Conservation (phyloP, 2,113 vertebrate species). For the Pantherophis guttatus region DNA sequence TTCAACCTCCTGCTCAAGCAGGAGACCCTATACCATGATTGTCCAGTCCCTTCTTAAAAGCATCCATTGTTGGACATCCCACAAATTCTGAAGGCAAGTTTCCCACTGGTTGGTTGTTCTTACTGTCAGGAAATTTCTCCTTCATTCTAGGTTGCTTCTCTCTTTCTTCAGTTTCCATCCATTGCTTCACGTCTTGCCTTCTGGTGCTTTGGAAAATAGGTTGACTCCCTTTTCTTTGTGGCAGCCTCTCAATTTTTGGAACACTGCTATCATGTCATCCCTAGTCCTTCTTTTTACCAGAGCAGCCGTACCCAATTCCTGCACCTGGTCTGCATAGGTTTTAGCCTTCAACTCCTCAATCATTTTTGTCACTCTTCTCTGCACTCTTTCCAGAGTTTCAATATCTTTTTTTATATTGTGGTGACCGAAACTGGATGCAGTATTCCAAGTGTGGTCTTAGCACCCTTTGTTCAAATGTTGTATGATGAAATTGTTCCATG, state of each 20-base stretch:
- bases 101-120: too few relatives aligned
- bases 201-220: not conserved
- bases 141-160: too few relatives aligned
- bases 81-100: too few relatives aligned
- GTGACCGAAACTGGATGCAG: too few relatives aligned
- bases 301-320: not conserved
- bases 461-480: not conserved
- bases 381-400: not conserved
- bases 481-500: not conserved
- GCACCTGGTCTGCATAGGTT: not conserved
- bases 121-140: too few relatives aligned
- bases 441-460: too few relatives aligned
- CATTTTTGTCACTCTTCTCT: not conserved
- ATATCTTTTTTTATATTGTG: too few relatives aligned
- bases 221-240: not conserved
- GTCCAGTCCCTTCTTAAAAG: too few relatives aligned
- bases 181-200: not conserved
- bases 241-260: not conserved
- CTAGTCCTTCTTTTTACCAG: not conserved
- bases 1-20: too few relatives aligned
- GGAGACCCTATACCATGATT: too few relatives aligned
- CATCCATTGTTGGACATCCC: too few relatives aligned
- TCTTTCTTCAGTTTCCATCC: too few relatives aligned
- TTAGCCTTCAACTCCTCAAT: not conserved
- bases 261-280: not conserved